Percentiles rank a stretch among this genome's conserved stretches.
phyloP scores from a whole-genome alignment of 2,888 invertebrate genomes.

The Metopia argyrocephala region DNA sequence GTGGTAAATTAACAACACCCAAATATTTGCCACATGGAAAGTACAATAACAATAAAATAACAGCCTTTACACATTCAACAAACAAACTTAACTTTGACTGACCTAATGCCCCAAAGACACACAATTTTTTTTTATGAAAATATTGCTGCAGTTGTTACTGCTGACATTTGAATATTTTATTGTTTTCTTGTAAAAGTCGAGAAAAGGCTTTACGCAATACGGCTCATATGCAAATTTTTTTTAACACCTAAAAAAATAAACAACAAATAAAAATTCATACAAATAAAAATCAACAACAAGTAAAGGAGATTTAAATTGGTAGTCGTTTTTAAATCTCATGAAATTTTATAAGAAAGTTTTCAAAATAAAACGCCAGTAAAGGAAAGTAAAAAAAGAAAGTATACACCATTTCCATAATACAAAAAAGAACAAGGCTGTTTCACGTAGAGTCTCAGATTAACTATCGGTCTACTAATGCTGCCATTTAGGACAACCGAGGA shows the following conservation, averaged over 20 bases:
- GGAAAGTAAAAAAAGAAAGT: neutral
- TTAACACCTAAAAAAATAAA: neutral
- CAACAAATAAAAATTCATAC: slow-evolving; percentile 4
- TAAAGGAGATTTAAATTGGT: slow-evolving; percentile 17
- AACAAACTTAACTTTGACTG: slow-evolving; percentile 42
- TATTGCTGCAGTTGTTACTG: neutral
- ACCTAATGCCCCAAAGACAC: slow-evolving; percentile 61
- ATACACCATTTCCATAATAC: slow-evolving; percentile 20
- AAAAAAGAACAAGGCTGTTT: too few species aligned
- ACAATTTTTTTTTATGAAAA: slow-evolving; percentile 35
- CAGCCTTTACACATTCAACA: neutral
- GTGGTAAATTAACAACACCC: slow-evolving; percentile 59
- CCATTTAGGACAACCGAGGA: too few species aligned
- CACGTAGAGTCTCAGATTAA: too few species aligned
- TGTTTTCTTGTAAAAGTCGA: slow-evolving; percentile 7
- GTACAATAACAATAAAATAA: slow-evolving; percentile 20
- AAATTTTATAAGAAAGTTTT: slow-evolving; percentile 35
- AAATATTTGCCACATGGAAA: slow-evolving; percentile 49
- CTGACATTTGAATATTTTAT: slow-evolving; percentile 17
- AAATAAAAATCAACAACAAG: neutral
- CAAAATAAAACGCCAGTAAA: neutral
- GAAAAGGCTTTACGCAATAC: neutral
- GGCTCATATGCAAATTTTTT: slow-evolving; percentile 30
- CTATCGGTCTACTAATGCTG: too few species aligned
- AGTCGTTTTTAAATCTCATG: slow-evolving; percentile 37